Base-by-base conservation (phyloP, 2,797 vertebrate genomes). In the Eulemur coronatus region DNA sequence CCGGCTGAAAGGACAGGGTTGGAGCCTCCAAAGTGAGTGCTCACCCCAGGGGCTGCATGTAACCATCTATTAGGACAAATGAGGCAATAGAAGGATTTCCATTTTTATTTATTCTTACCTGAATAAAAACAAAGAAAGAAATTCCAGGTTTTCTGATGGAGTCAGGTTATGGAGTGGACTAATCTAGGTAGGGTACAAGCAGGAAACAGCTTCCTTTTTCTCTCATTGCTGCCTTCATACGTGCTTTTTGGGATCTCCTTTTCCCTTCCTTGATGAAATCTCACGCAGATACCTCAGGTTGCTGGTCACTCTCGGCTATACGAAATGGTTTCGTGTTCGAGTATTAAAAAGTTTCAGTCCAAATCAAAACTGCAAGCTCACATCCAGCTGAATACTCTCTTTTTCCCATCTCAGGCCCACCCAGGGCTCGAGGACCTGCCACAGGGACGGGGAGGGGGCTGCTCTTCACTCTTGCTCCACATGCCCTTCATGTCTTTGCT, bases 321-420 rank as follows among this genome's bases (percentile, higher is more conserved):
- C 1, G 7, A 65, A 24, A 48, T 0, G 1, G 10, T 55, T 18
- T 63, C 20, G 0, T 26, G 12, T 26, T 85, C 15, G 24, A 28
- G 14, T 22, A 35, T 57, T n/a, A 15, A 46, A 72, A 78, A 30
- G 67, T 14, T 82, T 33, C 69, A 24, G 38, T 70, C 55, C 48
- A 28, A 63, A 84, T 38, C 46, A 41, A 84, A 87, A 72, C 33
- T 22, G 70, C 52, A 61, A 81, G 59, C 35, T 65, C 14, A 52
- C n/a, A 50, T 50, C 28, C 10, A 55, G 0, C 30, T 41, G 35
- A 70, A 33, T 5, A 26, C 30, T 70, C 6, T 38, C 63, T 73
- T 57, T n/a, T 7, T 55, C 38, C 52, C 22, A 11, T 75, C 43
- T 76, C 35, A 73, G 46, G 28, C n/a, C n/a, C 18, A 2, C 50